These are phyloP conservation scores for Apis mellifera DNA, from an alignment of 1,140 invertebrate genomes.

Conservation along the genomic window Amel_HAv3.1 CM009939.2:7796501-7797000, in stretches of 20 bases:
- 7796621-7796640: conserved; percentile 52
- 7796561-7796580: conserved; percentile 25
- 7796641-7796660: background rate
- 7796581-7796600: conserved; percentile 14
- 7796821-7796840: background rate
- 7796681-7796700: background rate
- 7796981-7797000: no score
- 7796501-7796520: conserved; percentile 36
- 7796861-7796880: background rate
- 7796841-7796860: background rate
- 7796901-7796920: background rate
- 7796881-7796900: background rate
- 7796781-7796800: background rate
- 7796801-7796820: background rate
- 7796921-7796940: background rate
- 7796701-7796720: no score
- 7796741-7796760: no score
- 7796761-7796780: background rate
- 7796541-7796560: conserved; percentile 10
- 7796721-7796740: no score
- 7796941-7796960: background rate
- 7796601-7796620: conserved; percentile 16
- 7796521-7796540: conserved; percentile 40
- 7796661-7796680: background rate
- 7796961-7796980: no score